Evolutionary conservation across 2,888 invertebrate species (phyloP).

Genomic region (Thalpophila matura): DNA sequence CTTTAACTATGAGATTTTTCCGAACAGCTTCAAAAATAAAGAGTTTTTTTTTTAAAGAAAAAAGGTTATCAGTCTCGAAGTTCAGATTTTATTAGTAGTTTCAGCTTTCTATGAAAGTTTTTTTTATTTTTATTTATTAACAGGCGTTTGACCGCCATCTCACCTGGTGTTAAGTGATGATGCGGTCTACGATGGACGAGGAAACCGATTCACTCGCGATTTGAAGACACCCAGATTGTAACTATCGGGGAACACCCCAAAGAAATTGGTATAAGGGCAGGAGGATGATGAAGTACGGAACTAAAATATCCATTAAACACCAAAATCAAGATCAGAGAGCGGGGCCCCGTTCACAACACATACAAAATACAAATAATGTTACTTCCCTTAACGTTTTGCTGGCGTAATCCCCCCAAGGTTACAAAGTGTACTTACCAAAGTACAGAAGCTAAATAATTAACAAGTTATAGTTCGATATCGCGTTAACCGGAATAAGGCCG

Average conservation of each 20-base stretch:
- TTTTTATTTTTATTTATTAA: too few species aligned
- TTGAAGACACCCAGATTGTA: too few species aligned
- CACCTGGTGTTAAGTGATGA: too few species aligned
- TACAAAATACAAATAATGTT: conserved; percentile 44
- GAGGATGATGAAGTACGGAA: too few species aligned
- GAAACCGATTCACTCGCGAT: too few species aligned
- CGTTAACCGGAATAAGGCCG: conserved; percentile 68
- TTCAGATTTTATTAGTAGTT: conserved; percentile 51
- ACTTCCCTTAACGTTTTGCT: conserved; percentile 8
- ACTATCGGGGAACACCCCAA: too few species aligned
- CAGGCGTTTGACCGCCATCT: too few species aligned
- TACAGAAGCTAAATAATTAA: conserved; percentile 25
- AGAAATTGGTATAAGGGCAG: too few species aligned
- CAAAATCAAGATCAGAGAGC: conserved; percentile 12
- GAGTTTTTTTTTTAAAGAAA: conserved; percentile 29
- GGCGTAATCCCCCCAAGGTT: conserved; percentile 23
- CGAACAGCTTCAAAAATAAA: conserved; percentile 33
- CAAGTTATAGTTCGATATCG: conserved; percentile 10
- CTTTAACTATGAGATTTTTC: conserved; percentile 48
- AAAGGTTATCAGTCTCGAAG: conserved; percentile 38
- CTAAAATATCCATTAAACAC: background rate
- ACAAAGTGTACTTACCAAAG: conserved; percentile 23
- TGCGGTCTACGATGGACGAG: too few species aligned
- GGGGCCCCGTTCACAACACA: background rate
- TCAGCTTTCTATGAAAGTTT: conserved; percentile 26